A percentile compares a stretch with the other conserved stretches of the same genome.
Conservation (phyloP, 2,113 vertebrate genomes). For the Suncus etruscus region DNA sequence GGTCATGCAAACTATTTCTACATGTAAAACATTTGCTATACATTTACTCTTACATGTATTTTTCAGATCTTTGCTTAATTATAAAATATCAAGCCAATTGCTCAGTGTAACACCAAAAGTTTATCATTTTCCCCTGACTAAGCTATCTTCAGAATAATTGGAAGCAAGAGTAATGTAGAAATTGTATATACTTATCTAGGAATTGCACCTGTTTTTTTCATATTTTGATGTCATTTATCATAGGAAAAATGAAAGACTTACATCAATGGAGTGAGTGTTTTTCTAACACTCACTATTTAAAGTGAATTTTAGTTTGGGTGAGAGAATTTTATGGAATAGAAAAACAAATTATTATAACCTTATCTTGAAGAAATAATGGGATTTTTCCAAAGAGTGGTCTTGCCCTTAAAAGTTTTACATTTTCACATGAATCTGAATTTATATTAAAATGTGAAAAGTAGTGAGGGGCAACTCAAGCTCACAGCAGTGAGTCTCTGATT, state of each 20-base stretch:
- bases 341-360: slow-evolving; percentile 56
- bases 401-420: slow-evolving; percentile 58
- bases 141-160: slow-evolving; percentile 74
- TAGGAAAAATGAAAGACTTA: slow-evolving; percentile 34
- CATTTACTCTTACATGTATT: slow-evolving; percentile 45
- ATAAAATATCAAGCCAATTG: slow-evolving; percentile 65
- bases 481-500: slow-evolving; percentile 17
- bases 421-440: slow-evolving; percentile 60
- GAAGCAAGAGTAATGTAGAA: slow-evolving; percentile 62
- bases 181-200: slow-evolving; percentile 72
- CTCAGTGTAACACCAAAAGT: slow-evolving; percentile 63
- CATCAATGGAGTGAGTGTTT: slow-evolving; percentile 18
- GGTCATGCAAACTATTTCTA: too few species aligned
- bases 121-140: slow-evolving; percentile 61
- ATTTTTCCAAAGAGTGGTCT: slow-evolving; percentile 36
- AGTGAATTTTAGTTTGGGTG: slow-evolving; percentile 43
- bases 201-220: slow-evolving; percentile 67
- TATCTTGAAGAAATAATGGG: slow-evolving; percentile 53
- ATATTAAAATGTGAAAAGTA: slow-evolving; percentile 39
- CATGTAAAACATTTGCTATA: slow-evolving; percentile 10
- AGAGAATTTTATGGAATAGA: slow-evolving; percentile 65
- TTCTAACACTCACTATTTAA: not conserved
- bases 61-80: slow-evolving; percentile 63
- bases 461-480: slow-evolving; percentile 25
- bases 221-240: slow-evolving; percentile 66